Evolutionary conservation across 2,797 vertebrate genomes (phyloP), one percentile per base, ranked within the genome.

Genomic region (Eremophila alpestris): DNA sequence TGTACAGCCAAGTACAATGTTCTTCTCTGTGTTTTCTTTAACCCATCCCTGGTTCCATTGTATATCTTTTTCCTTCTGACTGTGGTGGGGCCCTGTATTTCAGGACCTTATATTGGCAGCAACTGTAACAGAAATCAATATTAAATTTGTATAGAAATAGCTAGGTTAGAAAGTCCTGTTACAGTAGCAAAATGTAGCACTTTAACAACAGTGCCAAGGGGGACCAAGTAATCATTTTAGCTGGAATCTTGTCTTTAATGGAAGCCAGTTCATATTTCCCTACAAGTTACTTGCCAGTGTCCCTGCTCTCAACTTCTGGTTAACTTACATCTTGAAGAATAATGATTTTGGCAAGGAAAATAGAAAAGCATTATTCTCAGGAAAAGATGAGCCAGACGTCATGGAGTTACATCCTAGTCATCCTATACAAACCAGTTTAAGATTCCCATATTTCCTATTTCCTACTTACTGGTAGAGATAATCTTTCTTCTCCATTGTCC

Each of bases 11-110:
- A 97, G 86, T 93, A 96, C 85, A 93, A 59, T 94, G 92, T 95
- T 96, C 94, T 96, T 91, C 88, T 81, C 90, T 90, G 18, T 96
- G 90, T 94, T 97, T 96, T 97, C 81, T 91, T 97, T 96, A 95
- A 97, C 93, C 86, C 79, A 80, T 94, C 92, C 93, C 89, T 94
- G 81, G 75, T 96, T 95, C 81, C 63, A 80, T 7, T 95, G 49
- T 89, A 90, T 88, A 83, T 83, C 84, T 52, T 86, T 96, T 95
- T 87, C 69, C 80, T 83, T 92, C 69, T 94, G 78, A 83, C 83
- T 93, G 85, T 0, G 3, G 71, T 89, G 67, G 54, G 78, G 76
- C 71, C 69, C 80, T 0, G 0, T 79, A 29, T 93, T 93, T 92
- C 20, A 32, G 73, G 62, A 85, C 55, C 68, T 95, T 52, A 9